These are phyloP conservation scores for Zingel zingel DNA, from an alignment of 2,113 vertebrate species.

Conservation along the genomic window DNA sequence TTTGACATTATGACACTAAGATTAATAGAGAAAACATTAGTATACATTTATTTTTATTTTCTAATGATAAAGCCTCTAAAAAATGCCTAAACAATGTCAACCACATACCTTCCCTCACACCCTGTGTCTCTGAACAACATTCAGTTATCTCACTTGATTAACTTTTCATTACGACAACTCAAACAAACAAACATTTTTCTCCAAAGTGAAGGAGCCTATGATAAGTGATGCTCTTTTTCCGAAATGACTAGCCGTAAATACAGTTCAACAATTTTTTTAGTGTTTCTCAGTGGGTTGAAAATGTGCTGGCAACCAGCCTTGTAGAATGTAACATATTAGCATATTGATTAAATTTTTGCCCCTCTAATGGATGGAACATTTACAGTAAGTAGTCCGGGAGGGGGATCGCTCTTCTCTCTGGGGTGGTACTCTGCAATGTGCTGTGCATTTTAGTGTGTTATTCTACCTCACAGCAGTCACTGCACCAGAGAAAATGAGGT, in stretches of 20 bases:
- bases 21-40: conserved; percentile 2
- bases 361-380: conserved; percentile 77
- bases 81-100: conserved; percentile 68
- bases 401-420: conserved; percentile 57
- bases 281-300: conserved; percentile 64
- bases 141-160: conserved; percentile 85
- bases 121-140: conserved; percentile 73
- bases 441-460: conserved; percentile 26
- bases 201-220: conserved; percentile 56
- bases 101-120: conserved; percentile 65
- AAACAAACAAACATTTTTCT: conserved; percentile 79
- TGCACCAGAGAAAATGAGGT: conserved; percentile 29
- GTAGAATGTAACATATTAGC: conserved; percentile 68
- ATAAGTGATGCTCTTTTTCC: conserved; percentile 69
- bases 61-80: conserved; percentile 47
- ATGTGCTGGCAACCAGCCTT: conserved; percentile 54
- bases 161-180: conserved; percentile 82
- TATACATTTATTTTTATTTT: conserved; percentile 2
- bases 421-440: conserved; percentile 23
- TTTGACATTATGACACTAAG: background rate
- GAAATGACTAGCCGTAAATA: conserved; percentile 54
- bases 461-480: conserved; percentile 23
- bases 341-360: conserved; percentile 79
- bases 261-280: conserved; percentile 50
- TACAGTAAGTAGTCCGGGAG: conserved; percentile 63